Conservation (phyloP, 2,888 invertebrate species). For the Carabus problematicus region DNA sequence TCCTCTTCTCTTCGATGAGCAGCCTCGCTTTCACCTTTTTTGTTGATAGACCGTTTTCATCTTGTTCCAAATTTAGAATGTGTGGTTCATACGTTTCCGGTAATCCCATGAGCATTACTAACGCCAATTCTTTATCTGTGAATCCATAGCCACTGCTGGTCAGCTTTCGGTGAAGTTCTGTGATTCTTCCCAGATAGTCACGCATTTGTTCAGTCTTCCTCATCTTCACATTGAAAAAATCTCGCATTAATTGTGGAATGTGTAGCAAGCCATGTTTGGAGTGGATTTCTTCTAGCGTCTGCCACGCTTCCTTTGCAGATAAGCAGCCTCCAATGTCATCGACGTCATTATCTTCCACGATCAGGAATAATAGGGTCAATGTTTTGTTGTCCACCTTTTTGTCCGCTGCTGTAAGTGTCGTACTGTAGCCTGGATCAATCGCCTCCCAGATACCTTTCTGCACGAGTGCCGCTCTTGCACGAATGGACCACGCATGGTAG, state of each 20-base stretch:
- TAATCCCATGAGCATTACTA: too few relatives aligned
- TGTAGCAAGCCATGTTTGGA: slow-evolving; percentile 5
- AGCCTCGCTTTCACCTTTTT: too few relatives aligned
- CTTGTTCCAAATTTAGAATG: too few relatives aligned
- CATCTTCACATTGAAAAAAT: slow-evolving; percentile 9
- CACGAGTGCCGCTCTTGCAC: slow-evolving; percentile 6
- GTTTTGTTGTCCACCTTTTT: too few relatives aligned
- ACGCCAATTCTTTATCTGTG: background rate
- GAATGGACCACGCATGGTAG: slow-evolving; percentile 17
- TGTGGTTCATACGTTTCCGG: too few relatives aligned
- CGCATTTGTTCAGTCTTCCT: slow-evolving; percentile 1
- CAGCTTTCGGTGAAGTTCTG: slow-evolving; percentile 6
- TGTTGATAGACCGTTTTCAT: too few relatives aligned
- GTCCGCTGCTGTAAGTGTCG: too few relatives aligned
- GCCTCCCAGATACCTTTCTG: slow-evolving; percentile 6
- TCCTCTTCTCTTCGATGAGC: too few relatives aligned
- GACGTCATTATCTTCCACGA: too few relatives aligned
- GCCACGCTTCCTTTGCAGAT: too few relatives aligned
- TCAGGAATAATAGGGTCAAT: too few relatives aligned
- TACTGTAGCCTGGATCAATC: background rate
- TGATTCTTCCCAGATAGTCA: background rate
- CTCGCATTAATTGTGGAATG: slow-evolving; percentile 1
- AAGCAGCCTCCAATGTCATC: too few relatives aligned
- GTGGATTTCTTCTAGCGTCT: slow-evolving; percentile 6
- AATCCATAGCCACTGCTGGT: background rate